Conservation (phyloP, 1,140 invertebrate species). For the Drosophila persimilis region DNA sequence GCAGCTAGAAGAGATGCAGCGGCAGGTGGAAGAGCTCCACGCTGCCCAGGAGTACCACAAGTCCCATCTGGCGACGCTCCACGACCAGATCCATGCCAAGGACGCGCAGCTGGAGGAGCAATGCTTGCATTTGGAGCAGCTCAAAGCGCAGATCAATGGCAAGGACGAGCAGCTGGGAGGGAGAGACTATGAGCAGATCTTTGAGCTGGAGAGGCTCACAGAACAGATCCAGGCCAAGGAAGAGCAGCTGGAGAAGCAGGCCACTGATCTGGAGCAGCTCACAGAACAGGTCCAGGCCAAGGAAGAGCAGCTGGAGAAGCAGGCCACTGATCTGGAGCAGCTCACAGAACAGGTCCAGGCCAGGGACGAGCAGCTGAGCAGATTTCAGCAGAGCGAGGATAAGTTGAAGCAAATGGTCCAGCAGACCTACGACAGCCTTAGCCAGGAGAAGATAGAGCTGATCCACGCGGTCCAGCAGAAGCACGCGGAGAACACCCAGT, state of each 20-base stretch:
- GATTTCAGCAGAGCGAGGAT: conserved; percentile 7
- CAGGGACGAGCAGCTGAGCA: neutral
- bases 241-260: conserved; percentile 6
- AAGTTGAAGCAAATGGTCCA: conserved; percentile 43
- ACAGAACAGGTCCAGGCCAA: conserved; percentile 10
- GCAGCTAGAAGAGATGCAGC: neutral
- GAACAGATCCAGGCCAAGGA: conserved; percentile 13
- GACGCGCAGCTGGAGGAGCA: conserved; percentile 8
- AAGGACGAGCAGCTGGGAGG: conserved; percentile 3
- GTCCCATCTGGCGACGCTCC: conserved; percentile 7
- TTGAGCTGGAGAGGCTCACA: conserved; percentile 9
- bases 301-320: conserved; percentile 26
- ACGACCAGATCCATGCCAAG: conserved; percentile 14
- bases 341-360: neutral
- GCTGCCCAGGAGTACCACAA: conserved; percentile 24
- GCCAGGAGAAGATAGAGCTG: conserved; percentile 88
- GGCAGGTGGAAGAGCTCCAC: conserved; percentile 1
- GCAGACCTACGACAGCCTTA: conserved; percentile 66
- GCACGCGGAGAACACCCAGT: conserved; percentile 91
- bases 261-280: neutral
- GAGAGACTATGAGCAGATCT: too few species aligned
- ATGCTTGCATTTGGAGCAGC: neutral
- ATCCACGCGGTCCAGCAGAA: conserved; percentile 90
- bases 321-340: conserved; percentile 13
- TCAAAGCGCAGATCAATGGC: conserved; percentile 1